phyloP scores from a whole-genome alignment of 2,113 vertebrate species.

The Oryctolagus cuniculus region DNA sequence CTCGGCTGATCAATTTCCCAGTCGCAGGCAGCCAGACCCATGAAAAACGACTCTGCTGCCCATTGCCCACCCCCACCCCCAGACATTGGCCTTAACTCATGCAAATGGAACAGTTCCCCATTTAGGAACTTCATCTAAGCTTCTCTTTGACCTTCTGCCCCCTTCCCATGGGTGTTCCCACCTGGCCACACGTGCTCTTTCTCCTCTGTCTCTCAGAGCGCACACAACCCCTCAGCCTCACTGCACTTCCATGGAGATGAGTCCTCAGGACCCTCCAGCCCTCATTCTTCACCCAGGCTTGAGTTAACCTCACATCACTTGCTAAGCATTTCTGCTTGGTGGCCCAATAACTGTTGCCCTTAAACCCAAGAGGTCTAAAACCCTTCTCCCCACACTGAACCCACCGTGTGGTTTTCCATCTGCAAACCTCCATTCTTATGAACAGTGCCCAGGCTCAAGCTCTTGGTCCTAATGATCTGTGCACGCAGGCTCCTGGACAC shows the following conservation, averaged over 20 bases:
- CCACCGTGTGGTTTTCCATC: not conserved
- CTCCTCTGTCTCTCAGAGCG: not conserved
- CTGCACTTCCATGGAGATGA: not conserved
- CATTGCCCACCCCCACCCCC: not conserved
- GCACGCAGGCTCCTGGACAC: rapidly evolving
- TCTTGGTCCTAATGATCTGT: not conserved
- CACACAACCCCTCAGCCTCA: not conserved
- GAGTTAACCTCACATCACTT: not conserved
- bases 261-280: not conserved
- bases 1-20: conserved; percentile 74
- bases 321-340: not conserved
- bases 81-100: conserved; percentile 59
- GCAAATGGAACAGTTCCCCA: conserved; percentile 64
- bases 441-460: not conserved
- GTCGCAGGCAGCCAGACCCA: conserved; percentile 65
- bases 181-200: not conserved
- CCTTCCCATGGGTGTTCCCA: not conserved
- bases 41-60: conserved; percentile 73
- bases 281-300: not conserved
- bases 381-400: not conserved
- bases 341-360: not conserved
- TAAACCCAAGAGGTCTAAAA: not conserved
- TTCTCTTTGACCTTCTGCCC: conserved; percentile 26
- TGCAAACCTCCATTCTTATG: no score
- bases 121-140: conserved; percentile 45